Percentiles rank a stretch among this genome's conserved stretches.
Conservation (phyloP, 2,888 invertebrate species). For the Aleiodes testaceus region DNA sequence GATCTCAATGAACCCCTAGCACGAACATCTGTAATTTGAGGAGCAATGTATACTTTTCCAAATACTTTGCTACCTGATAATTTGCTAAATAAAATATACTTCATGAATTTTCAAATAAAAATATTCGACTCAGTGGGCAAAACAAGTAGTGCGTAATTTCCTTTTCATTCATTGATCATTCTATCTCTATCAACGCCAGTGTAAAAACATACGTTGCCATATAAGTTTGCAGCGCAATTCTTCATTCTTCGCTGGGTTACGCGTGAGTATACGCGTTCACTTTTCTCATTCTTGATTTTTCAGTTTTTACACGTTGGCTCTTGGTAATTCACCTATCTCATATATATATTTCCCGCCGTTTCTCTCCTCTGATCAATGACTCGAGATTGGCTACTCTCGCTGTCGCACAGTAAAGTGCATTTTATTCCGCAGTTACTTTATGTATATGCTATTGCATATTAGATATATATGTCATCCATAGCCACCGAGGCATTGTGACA, state of each 20-base stretch:
- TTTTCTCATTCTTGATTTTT: constrained; percentile 35
- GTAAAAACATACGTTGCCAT: constrained; percentile 60
- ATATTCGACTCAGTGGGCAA: constrained; percentile 5
- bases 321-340: constrained; percentile 32
- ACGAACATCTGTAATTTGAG: constrained; percentile 32
- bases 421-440: constrained; percentile 19
- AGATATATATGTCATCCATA: constrained; percentile 32
- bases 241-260: constrained; percentile 44
- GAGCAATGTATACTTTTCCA: not conserved
- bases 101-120: not conserved
- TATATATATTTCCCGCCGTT: constrained; percentile 57
- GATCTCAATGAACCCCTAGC: constrained; percentile 5
- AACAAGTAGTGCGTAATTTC: constrained; percentile 27
- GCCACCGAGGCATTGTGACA: constrained; percentile 62
- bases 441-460: constrained; percentile 33
- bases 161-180: constrained; percentile 62
- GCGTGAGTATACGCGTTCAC: constrained; percentile 38
- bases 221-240: constrained; percentile 51
- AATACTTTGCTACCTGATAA: constrained; percentile 38
- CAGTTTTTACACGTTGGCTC: constrained; percentile 31
- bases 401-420: constrained; percentile 13
- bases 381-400: constrained; percentile 51
- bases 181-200: constrained; percentile 47
- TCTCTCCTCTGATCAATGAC: constrained; percentile 63
- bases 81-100: too few species aligned